Base-by-base conservation (phyloP, 2,888 invertebrate species). In the Paralinhomoeus sp. region DNA sequence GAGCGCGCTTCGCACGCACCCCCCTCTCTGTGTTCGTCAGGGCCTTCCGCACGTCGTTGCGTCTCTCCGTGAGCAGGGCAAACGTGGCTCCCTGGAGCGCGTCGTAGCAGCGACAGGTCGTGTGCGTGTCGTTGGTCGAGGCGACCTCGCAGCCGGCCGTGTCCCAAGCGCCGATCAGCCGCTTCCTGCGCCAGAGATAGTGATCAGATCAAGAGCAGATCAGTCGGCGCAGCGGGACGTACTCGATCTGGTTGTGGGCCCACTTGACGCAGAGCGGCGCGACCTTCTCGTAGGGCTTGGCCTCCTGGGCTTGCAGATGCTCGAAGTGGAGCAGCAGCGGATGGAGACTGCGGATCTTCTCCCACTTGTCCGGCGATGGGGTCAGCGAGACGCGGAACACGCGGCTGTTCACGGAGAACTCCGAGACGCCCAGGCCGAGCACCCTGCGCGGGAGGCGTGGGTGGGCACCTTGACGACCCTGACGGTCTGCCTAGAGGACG, bases 61-160 rank as follows among this genome's bases (percentile, higher is more conserved):
- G 27, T 27, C 27, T 27, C 22, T 45, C 44, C 42, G 42, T 43
- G 2, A 50, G 42, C 24, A 51, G n/a, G 9, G 50, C 50, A 37
- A 42, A 49, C 24, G 49, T 20, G 2, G 50, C 50, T 34, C 37
- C 47, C 38, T 44, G 48, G 22, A 40, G 37, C 15, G 42, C 12
- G 37, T 51, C 48, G 15, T 27, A 36, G 42, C 50, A 50, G 9
- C 21, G 20, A 24, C 48, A 49, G 13, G 27, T 42, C 17, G 45
- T 37, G 31, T 49, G 42, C 3, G 44, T 45, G 38, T 43, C 43
- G 33, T 50, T 46, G 27, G 45, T 39, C 18, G 15, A 7, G 3
- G 35, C 37, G 33, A 47, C 21, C 12, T 7, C 3, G 40, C 49
- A 47, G 17, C 45, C 49, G n/a, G 2, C 7, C 22, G 45, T 45